A percentile compares a stretch with the other conserved stretches of the same genome.
Conservation (phyloP, 2,797 vertebrate genomes). For the Moxostoma hubbsi region DNA sequence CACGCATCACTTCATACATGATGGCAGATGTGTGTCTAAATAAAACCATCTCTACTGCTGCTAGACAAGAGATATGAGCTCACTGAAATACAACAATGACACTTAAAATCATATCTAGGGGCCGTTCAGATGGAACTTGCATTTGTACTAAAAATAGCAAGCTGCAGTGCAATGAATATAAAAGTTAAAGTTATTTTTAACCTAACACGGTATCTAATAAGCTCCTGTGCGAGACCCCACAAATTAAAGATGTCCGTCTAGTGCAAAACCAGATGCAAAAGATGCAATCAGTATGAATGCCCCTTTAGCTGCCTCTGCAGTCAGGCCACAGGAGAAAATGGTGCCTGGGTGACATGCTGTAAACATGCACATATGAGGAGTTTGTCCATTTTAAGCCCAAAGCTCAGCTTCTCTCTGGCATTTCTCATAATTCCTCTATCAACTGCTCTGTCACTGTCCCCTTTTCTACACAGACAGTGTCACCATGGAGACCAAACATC, state of each 20-base stretch:
- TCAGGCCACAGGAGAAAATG: constrained; percentile 10
- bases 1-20: background rate
- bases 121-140: too few relatives aligned
- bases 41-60: background rate
- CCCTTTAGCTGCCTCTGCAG: too few relatives aligned
- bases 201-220: too few relatives aligned
- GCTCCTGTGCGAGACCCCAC: too few relatives aligned
- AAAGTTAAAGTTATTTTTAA: too few relatives aligned
- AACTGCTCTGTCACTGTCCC: constrained; percentile 48
- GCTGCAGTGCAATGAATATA: too few relatives aligned
- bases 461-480: constrained; percentile 41
- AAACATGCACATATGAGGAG: constrained; percentile 39
- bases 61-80: constrained; percentile 1
- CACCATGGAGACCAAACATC: constrained; percentile 59
- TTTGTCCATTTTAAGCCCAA: constrained; percentile 51
- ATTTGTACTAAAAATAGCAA: too few relatives aligned
- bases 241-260: too few relatives aligned
- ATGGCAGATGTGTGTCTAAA: constrained; percentile 11
- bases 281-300: too few relatives aligned
- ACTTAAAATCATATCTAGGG: background rate
- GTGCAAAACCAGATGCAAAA: too few relatives aligned
- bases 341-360: background rate
- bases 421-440: constrained; percentile 52
- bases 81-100: background rate
- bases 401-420: constrained; percentile 39